phyloP scores from a whole-genome alignment of 2,888 invertebrate genomes.

The Rhopalosiphum nymphaeae region DNA sequence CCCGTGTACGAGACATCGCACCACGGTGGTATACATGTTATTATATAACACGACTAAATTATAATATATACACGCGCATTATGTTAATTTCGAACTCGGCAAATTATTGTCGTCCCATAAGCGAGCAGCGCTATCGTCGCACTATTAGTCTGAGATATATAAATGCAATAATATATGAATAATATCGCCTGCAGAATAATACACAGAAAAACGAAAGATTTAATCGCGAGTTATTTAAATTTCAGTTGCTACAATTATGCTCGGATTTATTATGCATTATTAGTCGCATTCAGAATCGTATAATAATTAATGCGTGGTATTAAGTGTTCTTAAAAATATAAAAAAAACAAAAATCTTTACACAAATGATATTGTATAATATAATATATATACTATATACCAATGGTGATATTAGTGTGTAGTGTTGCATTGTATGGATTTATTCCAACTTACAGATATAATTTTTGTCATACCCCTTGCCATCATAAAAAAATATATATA shows the following conservation, averaged over 20 bases:
- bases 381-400: too few species aligned
- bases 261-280: not conserved
- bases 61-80: not conserved
- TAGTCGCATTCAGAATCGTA: not conserved
- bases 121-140: not conserved
- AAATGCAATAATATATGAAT: not conserved
- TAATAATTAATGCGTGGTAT: too few species aligned
- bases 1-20: not conserved
- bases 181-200: not conserved
- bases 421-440: not conserved
- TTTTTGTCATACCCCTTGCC: not conserved
- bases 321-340: too few species aligned
- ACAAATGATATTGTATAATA: not conserved
- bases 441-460: not conserved
- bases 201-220: not conserved
- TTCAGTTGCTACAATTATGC: not conserved
- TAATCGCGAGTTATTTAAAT: not conserved
- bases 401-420: too few species aligned
- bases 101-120: not conserved
- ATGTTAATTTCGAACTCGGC: not conserved
- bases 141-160: not conserved
- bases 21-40: not conserved
- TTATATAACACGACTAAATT: not conserved
- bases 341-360: not conserved
- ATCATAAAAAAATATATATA: too few species aligned